A percentile compares a stretch with the other conserved stretches of the same genome.
These are phyloP conservation scores for Halichondria panicea DNA, from an alignment of 37 sponge, comb jelly and placozoan species.

Conservation along the genomic window DNA sequence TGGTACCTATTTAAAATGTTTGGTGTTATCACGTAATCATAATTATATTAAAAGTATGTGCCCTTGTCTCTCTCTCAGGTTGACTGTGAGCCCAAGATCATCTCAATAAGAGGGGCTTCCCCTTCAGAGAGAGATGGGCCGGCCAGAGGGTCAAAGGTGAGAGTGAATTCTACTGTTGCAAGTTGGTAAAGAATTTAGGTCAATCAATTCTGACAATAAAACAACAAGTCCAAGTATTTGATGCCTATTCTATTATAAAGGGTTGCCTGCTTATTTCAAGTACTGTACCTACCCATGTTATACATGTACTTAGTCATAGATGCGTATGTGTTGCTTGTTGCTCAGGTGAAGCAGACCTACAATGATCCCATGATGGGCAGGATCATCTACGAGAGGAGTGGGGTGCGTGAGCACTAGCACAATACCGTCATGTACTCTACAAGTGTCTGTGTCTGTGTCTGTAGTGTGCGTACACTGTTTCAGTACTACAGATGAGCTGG, in stretches of 20 bases:
- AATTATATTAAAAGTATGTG: no score
- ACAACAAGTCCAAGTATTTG: no score
- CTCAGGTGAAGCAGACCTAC: not conserved
- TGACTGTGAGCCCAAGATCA: conserved; percentile 50
- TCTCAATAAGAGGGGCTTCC: not conserved
- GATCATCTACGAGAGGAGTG: conserved; percentile 71
- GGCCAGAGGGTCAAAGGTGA: conserved; percentile 5
- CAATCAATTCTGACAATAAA: no score
- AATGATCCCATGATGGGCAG: conserved; percentile 51
- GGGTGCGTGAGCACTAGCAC: conserved; percentile 15
- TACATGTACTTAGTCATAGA: not conserved
- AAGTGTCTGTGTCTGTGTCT: no score
- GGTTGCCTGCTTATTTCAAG: not conserved
- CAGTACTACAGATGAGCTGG: no score
- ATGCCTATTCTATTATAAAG: no score
- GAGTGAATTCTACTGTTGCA: no score
- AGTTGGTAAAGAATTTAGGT: no score
- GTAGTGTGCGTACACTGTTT: no score
- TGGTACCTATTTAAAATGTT: no score
- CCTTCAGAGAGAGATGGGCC: not conserved
- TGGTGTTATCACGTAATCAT: no score
- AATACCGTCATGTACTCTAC: no score
- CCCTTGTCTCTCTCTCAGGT: conserved; percentile 50
- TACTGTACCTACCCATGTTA: not conserved
- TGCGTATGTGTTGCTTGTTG: not conserved